Base-by-base conservation (phyloP, 2,113 vertebrate genomes). In the Psephotus haematonotus region DNA sequence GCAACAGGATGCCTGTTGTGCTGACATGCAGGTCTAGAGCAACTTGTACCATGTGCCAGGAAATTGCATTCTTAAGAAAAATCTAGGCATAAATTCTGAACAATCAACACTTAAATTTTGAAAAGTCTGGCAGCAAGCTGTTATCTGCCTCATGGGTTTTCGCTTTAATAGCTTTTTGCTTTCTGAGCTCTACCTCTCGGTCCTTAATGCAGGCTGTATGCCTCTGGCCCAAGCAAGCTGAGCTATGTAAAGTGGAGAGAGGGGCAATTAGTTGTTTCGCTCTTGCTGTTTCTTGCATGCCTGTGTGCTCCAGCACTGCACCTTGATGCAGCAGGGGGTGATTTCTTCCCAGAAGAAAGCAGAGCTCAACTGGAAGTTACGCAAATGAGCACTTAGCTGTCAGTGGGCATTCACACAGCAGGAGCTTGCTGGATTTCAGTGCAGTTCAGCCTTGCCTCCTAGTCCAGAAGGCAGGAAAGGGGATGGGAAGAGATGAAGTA, bases 11-110 rank as follows among this genome's bases (percentile, higher is more conserved):
- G 97, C 97, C 96, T 94, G 92, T 93, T 95, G 86, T 94, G 97
- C 96, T 97, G 97, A 96, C 95, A 95, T 87, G 83, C 94, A 88
- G 95, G 91, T 91, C 93, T 95, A 92, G 94, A 96, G 94, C 75
- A 37, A 91, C 96, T 95, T 97, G 96, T 93, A 88, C 79, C 80
- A 35, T 91, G 90, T 96, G 97, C 97, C 97, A 98, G 97, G 97
- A 98, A 98, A 97, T 97, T 93, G 82, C 94, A 96, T 97, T 98
- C 96, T 98, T 97, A 93, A 97, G 95, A 96, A 97, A 97, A 97
- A 95, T 92, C 88, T 96, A 88, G 96, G 93, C 95, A 86, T 90
- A 92, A 95, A 96, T 97, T 97, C 97, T 97, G 94, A 96, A 96
- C 96, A 97, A 95, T 92, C 85, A 96, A 91, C 95, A 96, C 92